A percentile compares a stretch with the other conserved stretches of the same genome.
Evolutionary conservation across 2,113 vertebrate species (phyloP).

Genomic region (Pachycephala philippinensis): DNA sequence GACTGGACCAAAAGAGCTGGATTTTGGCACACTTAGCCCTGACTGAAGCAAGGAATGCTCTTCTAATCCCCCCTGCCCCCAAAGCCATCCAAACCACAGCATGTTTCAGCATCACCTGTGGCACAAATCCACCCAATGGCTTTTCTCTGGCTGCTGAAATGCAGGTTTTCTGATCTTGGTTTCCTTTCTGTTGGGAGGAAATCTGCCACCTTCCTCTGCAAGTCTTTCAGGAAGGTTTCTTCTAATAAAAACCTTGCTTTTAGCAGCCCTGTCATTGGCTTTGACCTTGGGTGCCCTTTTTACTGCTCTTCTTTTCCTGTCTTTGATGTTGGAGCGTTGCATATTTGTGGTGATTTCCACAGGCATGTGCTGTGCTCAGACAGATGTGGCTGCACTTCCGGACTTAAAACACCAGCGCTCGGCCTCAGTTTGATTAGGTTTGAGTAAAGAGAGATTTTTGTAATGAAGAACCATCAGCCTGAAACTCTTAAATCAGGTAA

Average conservation of each 20-base stretch:
- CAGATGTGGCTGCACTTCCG: background rate
- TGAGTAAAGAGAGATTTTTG: background rate
- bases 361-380: background rate
- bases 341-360: background rate
- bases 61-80: background rate
- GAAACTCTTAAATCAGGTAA: background rate
- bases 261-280: background rate
- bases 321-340: background rate
- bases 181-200: background rate
- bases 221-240: background rate
- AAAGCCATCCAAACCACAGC: rapidly evolving
- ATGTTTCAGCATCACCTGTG: background rate
- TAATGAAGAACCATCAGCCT: background rate
- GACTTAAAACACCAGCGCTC: rapidly evolving
- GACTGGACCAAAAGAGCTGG: background rate
- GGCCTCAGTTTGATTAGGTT: background rate
- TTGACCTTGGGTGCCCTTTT: slow-evolving; percentile 16
- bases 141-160: rapidly evolving
- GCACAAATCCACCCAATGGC: background rate
- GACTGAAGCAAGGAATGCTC: background rate
- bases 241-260: background rate
- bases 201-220: background rate
- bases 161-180: background rate
- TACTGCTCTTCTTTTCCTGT: background rate
- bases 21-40: background rate